Base-by-base conservation (phyloP, 2,888 invertebrate genomes). In the Drosophila seclusa region DNA sequence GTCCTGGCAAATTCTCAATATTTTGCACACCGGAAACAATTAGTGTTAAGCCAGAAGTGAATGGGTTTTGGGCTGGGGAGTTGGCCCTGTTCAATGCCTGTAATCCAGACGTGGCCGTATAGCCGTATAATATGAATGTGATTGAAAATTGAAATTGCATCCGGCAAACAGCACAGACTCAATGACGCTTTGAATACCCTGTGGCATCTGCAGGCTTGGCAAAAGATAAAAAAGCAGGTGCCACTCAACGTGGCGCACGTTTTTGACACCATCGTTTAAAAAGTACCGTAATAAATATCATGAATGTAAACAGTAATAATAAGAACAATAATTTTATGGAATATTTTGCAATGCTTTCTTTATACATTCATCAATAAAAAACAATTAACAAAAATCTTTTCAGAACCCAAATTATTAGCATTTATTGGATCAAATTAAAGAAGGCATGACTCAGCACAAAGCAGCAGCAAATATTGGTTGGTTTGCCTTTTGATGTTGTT, bases 91-190 rank as follows among this genome's bases (percentile, higher is more conserved):
- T 29, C 48, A 27, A 34, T 27, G 55, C 13, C 40, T 61, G 42
- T 87, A 74, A 86, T 75, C 89, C 76, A 50, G 55, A 53, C 52
- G 54, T 54, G 66, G 42, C 50, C 89, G 81, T 78, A 89, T 73
- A 87, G 75, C 74, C 85, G 78, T 87, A 75, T 89, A 85, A 85
- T 87, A 87, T 87, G 89, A 76, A 85, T 87, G 87, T 84, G 85
- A 85, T 85, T 85, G 85, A 82, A 89, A 85, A 87, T 85, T 87
- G 89, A 84, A 87, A 85, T 85, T 89, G 89, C 85, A 89, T 85
- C 85, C 85, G 85, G 87, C 64, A 73, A 87, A 68, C 68, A 75
- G 67, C 69, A 70, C 48, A 68, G 65, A 76, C 52, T 60, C 63
- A 61, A 24, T 63, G 73, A 50, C n/a, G 42, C 5, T 31, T 42